These are phyloP conservation scores for Atractosteus spatula DNA, from an alignment of 2,113 vertebrate species.

Conservation along the genomic window DNA sequence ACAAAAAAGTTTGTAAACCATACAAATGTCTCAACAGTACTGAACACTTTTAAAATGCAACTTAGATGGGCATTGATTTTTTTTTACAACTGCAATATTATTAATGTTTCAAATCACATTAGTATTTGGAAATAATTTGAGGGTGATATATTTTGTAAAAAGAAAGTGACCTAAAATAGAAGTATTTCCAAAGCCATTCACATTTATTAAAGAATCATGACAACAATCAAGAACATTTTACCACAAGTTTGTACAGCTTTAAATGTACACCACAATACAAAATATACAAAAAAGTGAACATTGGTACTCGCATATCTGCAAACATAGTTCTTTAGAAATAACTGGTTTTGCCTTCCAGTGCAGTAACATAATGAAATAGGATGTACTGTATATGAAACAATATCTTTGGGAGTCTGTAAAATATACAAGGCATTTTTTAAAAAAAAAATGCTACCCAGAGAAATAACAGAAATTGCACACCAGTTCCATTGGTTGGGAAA, in stretches of 20 bases:
- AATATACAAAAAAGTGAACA: slow-evolving; percentile 52
- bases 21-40: too few species aligned
- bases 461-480: background rate
- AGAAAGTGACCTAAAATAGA: background rate
- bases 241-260: slow-evolving; percentile 30
- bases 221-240: slow-evolving; percentile 40
- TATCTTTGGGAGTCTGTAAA: background rate
- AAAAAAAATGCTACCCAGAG: too few species aligned
- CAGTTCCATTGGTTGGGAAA: background rate
- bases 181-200: slow-evolving; percentile 35
- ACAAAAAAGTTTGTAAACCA: background rate
- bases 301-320: slow-evolving; percentile 24
- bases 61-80: too few species aligned
- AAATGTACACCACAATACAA: slow-evolving; percentile 45
- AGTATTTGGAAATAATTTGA: too few species aligned
- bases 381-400: background rate
- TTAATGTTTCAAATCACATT: background rate
- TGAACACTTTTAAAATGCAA: too few species aligned
- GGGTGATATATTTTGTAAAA: background rate
- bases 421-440: background rate
- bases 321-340: background rate
- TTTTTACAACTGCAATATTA: background rate
- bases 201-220: slow-evolving; percentile 41
- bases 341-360: slow-evolving; percentile 7
- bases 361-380: background rate